Evolutionary conservation across 1,140 invertebrate species (phyloP).

Genomic region (Orchesella cincta): DNA sequence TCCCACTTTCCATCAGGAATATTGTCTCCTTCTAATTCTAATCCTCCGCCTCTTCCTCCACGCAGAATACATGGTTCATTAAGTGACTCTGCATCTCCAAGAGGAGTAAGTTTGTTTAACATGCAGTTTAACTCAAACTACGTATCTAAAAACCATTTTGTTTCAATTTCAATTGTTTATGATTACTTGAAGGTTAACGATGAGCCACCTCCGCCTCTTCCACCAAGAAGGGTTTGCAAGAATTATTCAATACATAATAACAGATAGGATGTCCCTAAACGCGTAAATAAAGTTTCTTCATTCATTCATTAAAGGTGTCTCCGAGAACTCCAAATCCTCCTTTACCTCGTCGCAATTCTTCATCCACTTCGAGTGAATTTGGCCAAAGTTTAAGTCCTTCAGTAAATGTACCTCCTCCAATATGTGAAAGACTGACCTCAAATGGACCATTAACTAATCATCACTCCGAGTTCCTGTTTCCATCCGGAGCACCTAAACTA

Average conservation of each 20-base stretch:
- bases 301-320: no score
- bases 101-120: conserved; percentile 45
- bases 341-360: conserved; percentile 48
- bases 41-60: conserved; percentile 64
- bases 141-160: not conserved
- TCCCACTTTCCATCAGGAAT: no score
- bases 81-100: conserved; percentile 59
- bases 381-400: conserved; percentile 14
- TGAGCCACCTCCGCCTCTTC: conserved; percentile 45
- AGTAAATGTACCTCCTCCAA: conserved; percentile 23
- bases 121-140: not conserved
- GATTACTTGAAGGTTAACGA: conserved; percentile 1
- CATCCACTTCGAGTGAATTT: conserved; percentile 21
- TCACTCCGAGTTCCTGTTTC: conserved; percentile 16
- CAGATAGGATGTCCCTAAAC: no score
- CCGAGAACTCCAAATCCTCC: conserved; percentile 45
- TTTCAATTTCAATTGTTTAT: not conserved
- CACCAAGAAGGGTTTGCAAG: conserved; percentile 47
- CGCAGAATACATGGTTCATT: conserved; percentile 64
- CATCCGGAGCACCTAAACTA: conserved; percentile 38
- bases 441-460: conserved; percentile 19
- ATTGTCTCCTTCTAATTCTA: conserved; percentile 54
- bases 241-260: no score
- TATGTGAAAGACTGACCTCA: conserved; percentile 18
- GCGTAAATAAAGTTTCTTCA: no score